Evolutionary conservation across 2,113 vertebrate species (phyloP), one percentile per base, ranked within the genome.

Genomic region (Meleagris gallopavo): DNA sequence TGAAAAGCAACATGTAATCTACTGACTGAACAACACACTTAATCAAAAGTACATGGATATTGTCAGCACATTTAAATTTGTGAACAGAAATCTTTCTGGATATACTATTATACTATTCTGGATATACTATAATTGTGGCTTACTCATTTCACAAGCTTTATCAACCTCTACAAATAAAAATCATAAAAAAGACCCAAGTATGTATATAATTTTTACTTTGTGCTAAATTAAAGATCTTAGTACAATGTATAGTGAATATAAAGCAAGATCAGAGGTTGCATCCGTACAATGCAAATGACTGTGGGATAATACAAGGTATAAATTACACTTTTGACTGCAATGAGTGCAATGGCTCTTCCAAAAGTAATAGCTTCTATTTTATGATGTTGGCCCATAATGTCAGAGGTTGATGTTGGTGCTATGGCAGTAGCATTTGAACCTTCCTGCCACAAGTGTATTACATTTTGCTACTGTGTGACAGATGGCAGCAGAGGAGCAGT

Each of bases 1-100:
- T 76, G 77, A 94, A 95, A 95, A 87, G 62, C 58, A 88, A 77
- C 61, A 91, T 75, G 81, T 69, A 89, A 94, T 54, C 90, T 90
- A 72, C 78, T 67, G 71, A 64, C 66, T 86, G 86, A 94, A 80
- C 19, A 89, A 70, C 20, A 45, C 57, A 57, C 34, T 91, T 90
- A 58, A 86, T 58, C 77, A 85, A 81, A 94, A 83, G 18, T 57
- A 79, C 75, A 72, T 82, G 70, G 72, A 93, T 65, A 80, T 11
- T 70, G 84, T 75, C 91, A 94, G 36, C 58, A 90, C 7, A 62
- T 57, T 75, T 55, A 89, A 52, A 86, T 70, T 83, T 86, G 86
- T 38, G 48, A 67, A 79, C 41, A 96, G 50, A 95, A 92, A 93
- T 94, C n/a, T 18, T 79, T 69, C 72, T 83, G 84, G 64, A 80